Conservation (phyloP, 2,113 vertebrate genomes). For the Grammomys dolichurus region DNA sequence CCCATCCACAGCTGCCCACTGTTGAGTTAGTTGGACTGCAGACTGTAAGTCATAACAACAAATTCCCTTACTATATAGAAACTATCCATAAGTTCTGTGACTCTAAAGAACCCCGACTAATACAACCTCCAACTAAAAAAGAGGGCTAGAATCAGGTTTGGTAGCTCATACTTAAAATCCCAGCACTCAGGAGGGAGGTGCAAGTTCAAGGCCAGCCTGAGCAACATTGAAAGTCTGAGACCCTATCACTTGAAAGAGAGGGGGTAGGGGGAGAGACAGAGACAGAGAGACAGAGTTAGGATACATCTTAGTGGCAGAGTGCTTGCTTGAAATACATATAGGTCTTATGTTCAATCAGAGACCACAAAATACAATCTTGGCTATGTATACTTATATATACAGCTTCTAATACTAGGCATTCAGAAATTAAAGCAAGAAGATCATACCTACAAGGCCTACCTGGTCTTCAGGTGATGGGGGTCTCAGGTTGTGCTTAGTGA, state of each 20-base stretch:
- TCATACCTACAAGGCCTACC: neutral
- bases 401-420: neutral
- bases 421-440: neutral
- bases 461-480: neutral
- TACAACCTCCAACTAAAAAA: neutral
- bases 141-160: neutral
- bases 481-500: neutral
- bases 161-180: neutral
- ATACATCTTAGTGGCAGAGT: neutral
- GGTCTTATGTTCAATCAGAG: neutral
- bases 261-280: neutral
- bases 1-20: too few relatives aligned
- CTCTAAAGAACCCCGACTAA: too few relatives aligned
- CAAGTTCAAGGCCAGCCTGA: neutral
- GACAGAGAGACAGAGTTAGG: neutral
- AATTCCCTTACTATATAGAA: too few relatives aligned
- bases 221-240: neutral
- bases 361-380: neutral
- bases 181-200: neutral
- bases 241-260: neutral
- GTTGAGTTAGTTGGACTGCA: too few relatives aligned
- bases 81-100: too few relatives aligned
- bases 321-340: neutral
- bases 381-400: neutral
- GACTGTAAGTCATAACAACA: too few relatives aligned